Base-by-base conservation (phyloP, 2,113 vertebrate genomes). In the Poecile atricapillus region DNA sequence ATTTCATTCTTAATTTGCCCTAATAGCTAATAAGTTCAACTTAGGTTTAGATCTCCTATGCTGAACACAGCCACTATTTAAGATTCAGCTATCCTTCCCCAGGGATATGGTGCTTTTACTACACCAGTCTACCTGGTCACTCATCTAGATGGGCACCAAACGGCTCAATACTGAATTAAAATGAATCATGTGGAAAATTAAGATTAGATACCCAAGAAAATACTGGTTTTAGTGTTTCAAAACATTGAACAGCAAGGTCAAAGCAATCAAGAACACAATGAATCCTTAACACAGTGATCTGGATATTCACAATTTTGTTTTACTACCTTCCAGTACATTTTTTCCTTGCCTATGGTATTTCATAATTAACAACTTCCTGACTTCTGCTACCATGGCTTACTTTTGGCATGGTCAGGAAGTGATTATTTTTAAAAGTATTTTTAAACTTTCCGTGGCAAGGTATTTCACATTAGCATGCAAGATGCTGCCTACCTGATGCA, bases 401-500 rank as follows among this genome's bases (percentile, higher is more conserved):
- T 77, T 88, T 58, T 39, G 27, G 83, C 25, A 4, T 0, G 13
- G 39, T 39, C 21, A 59, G 44, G 9, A 91, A 65, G 11, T 2
- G 4, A 13, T 22, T 60, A 58, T 41, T 76, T 83, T 89, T 64
- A 59, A 69, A 77, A 85, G 25, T 1, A 88, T 39, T 1, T 27
- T 1, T 27, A 30, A 70, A 81, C 20, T 83, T 87, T n/a, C 13
- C 49, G 4, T 5, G 6, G 44, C 53, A 55, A 89, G 7, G 17
- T 68, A 80, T 49, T 89, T 77, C 76, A 55, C 53, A 70, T 52
- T 13, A 65, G 19, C 58, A 43, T 37, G 52, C 28, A 62, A 62
- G 74, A 59, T 41, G 12, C 24, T 83, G 78, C 47, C 55, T 98
- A 99, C 99, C 99, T 97, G 99, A 99, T 41, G 97, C 98, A 31